phyloP scores from a whole-genome alignment of 2,113 vertebrate genomes.

The Leucopsar rothschildi region DNA sequence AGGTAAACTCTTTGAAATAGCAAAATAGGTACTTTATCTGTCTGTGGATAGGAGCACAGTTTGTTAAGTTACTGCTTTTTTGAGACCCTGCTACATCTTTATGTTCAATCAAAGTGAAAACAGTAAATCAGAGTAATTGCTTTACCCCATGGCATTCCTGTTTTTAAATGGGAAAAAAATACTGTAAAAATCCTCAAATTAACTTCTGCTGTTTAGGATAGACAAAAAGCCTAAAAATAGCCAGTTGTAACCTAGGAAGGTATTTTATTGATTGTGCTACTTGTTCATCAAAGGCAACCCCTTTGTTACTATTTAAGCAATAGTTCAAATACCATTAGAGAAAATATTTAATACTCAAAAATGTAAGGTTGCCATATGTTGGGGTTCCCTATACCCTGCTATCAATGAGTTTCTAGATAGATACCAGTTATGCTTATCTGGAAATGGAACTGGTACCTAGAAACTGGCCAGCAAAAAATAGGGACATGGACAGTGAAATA shows the following conservation, averaged over 20 bases:
- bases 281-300: constrained; percentile 47
- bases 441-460: constrained; percentile 18
- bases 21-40: constrained; percentile 74
- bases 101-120: constrained; percentile 73
- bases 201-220: constrained; percentile 67
- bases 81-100: constrained; percentile 67
- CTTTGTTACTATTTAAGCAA: not conserved
- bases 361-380: not conserved
- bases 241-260: not conserved
- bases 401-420: constrained; percentile 16
- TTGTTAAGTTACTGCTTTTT: constrained; percentile 68
- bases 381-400: constrained; percentile 30
- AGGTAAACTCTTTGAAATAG: constrained; percentile 67
- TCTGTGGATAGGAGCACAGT: constrained; percentile 60
- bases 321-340: constrained; percentile 37
- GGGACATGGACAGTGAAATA: not conserved
- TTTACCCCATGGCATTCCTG: constrained; percentile 69
- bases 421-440: constrained; percentile 6
- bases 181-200: constrained; percentile 72
- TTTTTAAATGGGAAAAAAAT: constrained; percentile 69
- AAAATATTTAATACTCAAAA: constrained; percentile 50
- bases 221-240: constrained; percentile 50
- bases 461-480: not conserved
- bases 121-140: constrained; percentile 79
- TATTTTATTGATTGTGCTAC: constrained; percentile 60